Conservation (phyloP, 1,140 invertebrate species). For the Venustaconcha ellipsiformis region DNA sequence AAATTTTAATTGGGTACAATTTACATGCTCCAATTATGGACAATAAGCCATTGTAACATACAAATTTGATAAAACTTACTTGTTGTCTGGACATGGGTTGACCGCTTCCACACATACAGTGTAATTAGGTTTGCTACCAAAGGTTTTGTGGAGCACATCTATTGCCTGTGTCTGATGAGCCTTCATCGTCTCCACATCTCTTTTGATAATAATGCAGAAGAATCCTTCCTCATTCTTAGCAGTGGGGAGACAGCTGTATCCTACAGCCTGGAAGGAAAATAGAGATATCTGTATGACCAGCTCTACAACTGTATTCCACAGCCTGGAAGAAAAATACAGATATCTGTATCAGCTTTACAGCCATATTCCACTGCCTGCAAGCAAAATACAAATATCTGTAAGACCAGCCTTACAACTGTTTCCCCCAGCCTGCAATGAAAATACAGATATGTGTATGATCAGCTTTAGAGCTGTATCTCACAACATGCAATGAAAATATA, state of each 20-base stretch:
- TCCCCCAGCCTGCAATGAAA: slow-evolving; percentile 77
- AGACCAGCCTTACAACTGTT: slow-evolving; percentile 72
- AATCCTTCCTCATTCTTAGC: slow-evolving; percentile 89
- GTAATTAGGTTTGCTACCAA: slow-evolving; percentile 88
- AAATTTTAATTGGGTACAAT: no score
- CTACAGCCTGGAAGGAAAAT: slow-evolving; percentile 76
- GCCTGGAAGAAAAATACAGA: slow-evolving; percentile 70
- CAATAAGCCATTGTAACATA: neutral
- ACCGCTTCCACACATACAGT: slow-evolving; percentile 82
- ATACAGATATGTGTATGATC: neutral
- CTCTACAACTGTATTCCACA: slow-evolving; percentile 80
- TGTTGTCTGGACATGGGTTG: slow-evolving; percentile 80
- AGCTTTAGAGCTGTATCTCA: neutral
- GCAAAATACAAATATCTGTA: slow-evolving; percentile 4
- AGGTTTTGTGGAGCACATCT: slow-evolving; percentile 73
- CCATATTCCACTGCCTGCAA: slow-evolving; percentile 85
- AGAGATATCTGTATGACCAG: neutral
- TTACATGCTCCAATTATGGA: no score
- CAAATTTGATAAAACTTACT: slow-evolving; percentile 61
- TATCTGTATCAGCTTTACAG: neutral
- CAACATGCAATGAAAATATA: neutral
- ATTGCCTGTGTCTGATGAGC: slow-evolving; percentile 81
- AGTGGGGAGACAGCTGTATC: slow-evolving; percentile 86
- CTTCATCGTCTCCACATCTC: slow-evolving; percentile 81
- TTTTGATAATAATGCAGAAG: slow-evolving; percentile 85